Evolutionary conservation across 2,113 vertebrate genomes (phyloP), one percentile per base, ranked within the genome.

Genomic region (Eptatretus burgeri): DNA sequence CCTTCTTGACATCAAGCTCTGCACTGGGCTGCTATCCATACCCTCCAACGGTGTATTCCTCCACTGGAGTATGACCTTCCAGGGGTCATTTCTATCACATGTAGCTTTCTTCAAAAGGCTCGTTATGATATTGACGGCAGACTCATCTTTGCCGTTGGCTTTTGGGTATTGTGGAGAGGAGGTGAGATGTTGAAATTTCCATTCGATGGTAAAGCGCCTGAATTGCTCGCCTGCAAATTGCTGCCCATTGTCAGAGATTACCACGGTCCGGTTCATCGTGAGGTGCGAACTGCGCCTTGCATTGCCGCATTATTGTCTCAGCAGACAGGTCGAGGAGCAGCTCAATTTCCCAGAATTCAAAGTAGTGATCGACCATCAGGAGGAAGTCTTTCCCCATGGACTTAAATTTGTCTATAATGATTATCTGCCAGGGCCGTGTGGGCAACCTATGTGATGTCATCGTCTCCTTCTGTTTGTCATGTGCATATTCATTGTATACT

Each of bases 201-300:
- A 56, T 56, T 56, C 52, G 14, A 56, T 56, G 52, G 52, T 17
- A 56, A n/a, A n/a, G n/a, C n/a, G n/a, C n/a, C n/a, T n/a, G n/a
- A n/a, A n/a, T n/a, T n/a, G n/a, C n/a, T n/a, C n/a, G n/a, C n/a
- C n/a, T 17, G 52, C 52, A 56, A 56, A 14, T 56, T 56, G 9
- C 14, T 14, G 52, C 18, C 1, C 8, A 56, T 56, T 56, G 52
- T 56, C 52, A 5, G 52, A 16, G 52, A 56, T 56, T 56, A 56
- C n/a, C 52, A 16, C 52, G 52, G 14, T 56, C 52, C 52, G 52
- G 52, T 17, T 56, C 14, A 17, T 17, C 5, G 52, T 17, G 8
- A 17, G 14, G 18, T 17, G 14, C 52, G 5, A 17, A 56, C 52
- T 56, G 52, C 52, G 52, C 52, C 52, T 56, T 56, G 52, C 52